Conservation (phyloP, 2,888 invertebrate genomes). For the Oxyscelio sp. region DNA sequence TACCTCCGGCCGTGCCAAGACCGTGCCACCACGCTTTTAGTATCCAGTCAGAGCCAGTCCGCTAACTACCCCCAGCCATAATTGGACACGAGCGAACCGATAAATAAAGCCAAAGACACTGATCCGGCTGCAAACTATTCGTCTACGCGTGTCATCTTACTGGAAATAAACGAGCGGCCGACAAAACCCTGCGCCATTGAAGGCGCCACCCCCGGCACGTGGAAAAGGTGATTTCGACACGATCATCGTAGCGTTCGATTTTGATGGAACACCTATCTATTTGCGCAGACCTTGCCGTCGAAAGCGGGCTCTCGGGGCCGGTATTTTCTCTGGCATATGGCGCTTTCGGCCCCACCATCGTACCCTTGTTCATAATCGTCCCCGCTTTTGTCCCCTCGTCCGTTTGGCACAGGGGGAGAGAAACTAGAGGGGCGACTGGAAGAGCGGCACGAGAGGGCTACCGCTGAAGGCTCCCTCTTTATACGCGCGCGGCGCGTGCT, state of each 20-base stretch:
- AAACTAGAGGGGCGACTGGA: conserved; percentile 77
- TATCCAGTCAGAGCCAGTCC: conserved; percentile 16
- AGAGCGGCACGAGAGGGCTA: conserved; percentile 75
- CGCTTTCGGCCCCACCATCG: conserved; percentile 78
- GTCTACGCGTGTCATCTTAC: conserved; percentile 42
- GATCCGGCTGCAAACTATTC: not conserved
- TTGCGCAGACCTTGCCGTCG: conserved; percentile 57
- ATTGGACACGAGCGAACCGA: conserved; percentile 46
- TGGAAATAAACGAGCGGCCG: conserved; percentile 45
- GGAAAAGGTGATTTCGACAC: conserved; percentile 46
- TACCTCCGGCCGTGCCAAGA: too few species aligned
- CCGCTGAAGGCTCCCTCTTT: conserved; percentile 76
- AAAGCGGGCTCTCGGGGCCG: conserved; percentile 62
- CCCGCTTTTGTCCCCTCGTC: conserved; percentile 50
- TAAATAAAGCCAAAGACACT: conserved; percentile 48
- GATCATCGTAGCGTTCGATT: conserved; percentile 45
- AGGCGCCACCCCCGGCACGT: conserved; percentile 40
- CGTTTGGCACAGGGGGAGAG: conserved; percentile 80
- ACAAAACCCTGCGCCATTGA: not conserved
- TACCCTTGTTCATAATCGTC: conserved; percentile 64
- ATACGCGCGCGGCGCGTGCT: conserved; percentile 84
- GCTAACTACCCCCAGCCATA: conserved; percentile 35
- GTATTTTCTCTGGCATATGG: conserved; percentile 81
- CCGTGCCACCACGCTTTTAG: too few species aligned
- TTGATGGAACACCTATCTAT: conserved; percentile 65